Evolutionary conservation across 2,113 vertebrate species (phyloP).

Genomic region (Thunnus thynnus): DNA sequence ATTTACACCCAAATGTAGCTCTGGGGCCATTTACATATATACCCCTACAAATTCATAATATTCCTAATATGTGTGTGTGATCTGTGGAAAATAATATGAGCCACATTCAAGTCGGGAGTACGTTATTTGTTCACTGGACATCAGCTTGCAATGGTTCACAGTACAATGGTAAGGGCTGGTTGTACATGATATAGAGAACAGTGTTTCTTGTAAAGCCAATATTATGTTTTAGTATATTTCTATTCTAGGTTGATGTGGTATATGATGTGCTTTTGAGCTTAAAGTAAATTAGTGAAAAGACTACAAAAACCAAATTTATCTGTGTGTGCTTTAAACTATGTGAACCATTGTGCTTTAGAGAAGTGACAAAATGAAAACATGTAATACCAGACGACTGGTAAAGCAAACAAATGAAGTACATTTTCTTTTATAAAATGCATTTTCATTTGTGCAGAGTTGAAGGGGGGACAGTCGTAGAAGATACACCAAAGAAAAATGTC

Average conservation of each 20-base stretch:
- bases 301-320: neutral
- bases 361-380: slow-evolving; percentile 54
- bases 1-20: slow-evolving; percentile 74
- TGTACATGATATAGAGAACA: neutral
- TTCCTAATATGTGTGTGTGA: neutral
- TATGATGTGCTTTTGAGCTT: neutral
- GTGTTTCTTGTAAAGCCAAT: neutral
- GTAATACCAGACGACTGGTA: slow-evolving; percentile 18
- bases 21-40: slow-evolving; percentile 22
- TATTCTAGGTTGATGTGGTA: neutral
- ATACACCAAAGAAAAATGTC: slow-evolving; percentile 5
- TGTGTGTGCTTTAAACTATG: slow-evolving; percentile 28
- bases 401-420: slow-evolving; percentile 68
- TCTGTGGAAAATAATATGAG: slow-evolving; percentile 25
- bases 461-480: slow-evolving; percentile 15
- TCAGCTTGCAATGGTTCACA: slow-evolving; percentile 72
- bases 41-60: slow-evolving; percentile 30
- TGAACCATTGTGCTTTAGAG: slow-evolving; percentile 73
- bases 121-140: slow-evolving; percentile 43
- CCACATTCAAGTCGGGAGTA: slow-evolving; percentile 63
- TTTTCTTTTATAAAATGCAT: slow-evolving; percentile 62
- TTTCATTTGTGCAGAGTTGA: slow-evolving; percentile 66
- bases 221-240: neutral
- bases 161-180: slow-evolving; percentile 2
- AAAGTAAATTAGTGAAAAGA: neutral